Evolutionary conservation across 2,797 vertebrate species (phyloP).

Genomic region (Acanthopagrus latus): DNA sequence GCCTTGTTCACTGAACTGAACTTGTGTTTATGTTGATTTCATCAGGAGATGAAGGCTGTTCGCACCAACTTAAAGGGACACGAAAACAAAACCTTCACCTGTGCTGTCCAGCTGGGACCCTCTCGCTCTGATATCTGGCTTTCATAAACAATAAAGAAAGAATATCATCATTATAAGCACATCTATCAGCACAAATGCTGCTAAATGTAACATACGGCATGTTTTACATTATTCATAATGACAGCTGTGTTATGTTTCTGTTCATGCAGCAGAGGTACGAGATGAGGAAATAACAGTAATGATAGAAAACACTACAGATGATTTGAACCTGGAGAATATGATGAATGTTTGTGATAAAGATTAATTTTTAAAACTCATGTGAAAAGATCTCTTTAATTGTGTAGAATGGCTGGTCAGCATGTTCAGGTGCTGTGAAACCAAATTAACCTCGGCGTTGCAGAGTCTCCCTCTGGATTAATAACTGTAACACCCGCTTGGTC

Average conservation of each 20-base stretch:
- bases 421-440: background rate
- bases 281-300: background rate
- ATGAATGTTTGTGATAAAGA: background rate
- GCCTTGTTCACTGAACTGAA: too few relatives aligned
- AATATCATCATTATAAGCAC: background rate
- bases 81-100: background rate
- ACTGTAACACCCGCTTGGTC: background rate
- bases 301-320: background rate
- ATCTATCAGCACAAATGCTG: background rate
- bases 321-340: background rate
- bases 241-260: background rate
- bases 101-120: too few relatives aligned
- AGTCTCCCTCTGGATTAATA: background rate
- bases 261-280: background rate
- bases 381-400: background rate
- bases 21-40: background rate
- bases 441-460: background rate
- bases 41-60: background rate
- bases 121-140: background rate
- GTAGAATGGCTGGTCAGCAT: slow-evolving; percentile 10
- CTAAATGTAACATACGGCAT: background rate
- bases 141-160: background rate
- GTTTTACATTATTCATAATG: background rate
- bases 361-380: background rate
- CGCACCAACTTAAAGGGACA: background rate